Base-by-base conservation (phyloP, 1,140 invertebrate species). In the Calliphora vicina region DNA sequence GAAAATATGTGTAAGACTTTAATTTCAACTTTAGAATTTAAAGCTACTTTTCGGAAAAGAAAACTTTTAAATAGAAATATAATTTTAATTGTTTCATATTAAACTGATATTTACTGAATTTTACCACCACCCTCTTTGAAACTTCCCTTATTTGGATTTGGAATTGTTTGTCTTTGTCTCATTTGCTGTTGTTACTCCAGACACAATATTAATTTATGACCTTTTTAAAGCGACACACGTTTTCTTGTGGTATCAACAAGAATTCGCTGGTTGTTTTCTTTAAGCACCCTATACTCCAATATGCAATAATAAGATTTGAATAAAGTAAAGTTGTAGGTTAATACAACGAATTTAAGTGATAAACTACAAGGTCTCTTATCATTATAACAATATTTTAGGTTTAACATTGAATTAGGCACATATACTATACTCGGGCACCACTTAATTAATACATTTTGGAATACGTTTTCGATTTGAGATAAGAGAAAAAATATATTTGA, bases 41-140 rank as follows among this genome's bases (percentile, higher is more conserved):
- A 57, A n/a, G 50, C n/a, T 57, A 15, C 17, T 17, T 17, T 57
- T 35, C 35, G 35, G 10, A 50, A 50, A 50, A 50, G 15, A 50
- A 50, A n/a, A 17, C 45, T 50, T 50, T 50, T 3, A 50, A 50
- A 50, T 50, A 35, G 10, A 35, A 35, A 35, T 50, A n/a, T 6
- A 45, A 78, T 78, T 78, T 78, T 78, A 78, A 78, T 78, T 78
- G 74, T 78, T 78, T 78, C 74, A 78, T 43, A 78, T 78, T 78
- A 42, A 45, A 78, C 35, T 78, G 74, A 45, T 35, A 78, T 78
- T 76, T 23, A 67, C 2, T 67, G 23, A 50, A 50, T 23, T 25
- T 23, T 67, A 35, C 1, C n/a, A 9, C 20, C 61, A 67, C 20
- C 17, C 20, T 20, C 23, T 78, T 42, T 43, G 20, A 26, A 78